Base-by-base conservation (phyloP, 2,888 invertebrate species). In the Periphyllus acericola region DNA sequence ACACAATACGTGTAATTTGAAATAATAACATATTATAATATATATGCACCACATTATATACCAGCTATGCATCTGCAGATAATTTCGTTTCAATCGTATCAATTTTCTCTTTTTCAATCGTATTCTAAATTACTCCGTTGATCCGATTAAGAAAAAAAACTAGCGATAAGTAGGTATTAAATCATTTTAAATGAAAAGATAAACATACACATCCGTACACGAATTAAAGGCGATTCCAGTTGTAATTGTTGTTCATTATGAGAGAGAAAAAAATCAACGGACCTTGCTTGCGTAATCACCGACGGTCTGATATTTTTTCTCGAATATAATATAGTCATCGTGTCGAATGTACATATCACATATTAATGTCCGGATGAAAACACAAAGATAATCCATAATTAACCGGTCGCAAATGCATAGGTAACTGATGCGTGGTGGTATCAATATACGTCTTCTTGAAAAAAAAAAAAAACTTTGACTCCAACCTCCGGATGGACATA, bases 21-120 rank as follows among this genome's bases (percentile, higher is more conserved):
- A 71, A 71, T 71, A 71, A 71, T 71, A 71, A 71, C 32, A 71
- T 25, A 21, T 66, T n/a, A n/a, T 66, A 68, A 68, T 60, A 25
- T 60, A 25, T 68, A 29, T n/a, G 29, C 17, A 68, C 29, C 3
- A 68, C 11, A 68, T 68, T 25, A 11, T 25, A 11, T 68, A 68
- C 17, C 29, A 71, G 1, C 71, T 29, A 71, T 29, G 29, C 21
- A 32, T n/a, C n/a, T n/a, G n/a, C n/a, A 29, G 25, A 68, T 68
- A 68, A 29, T 29, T 9, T 71, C 14, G 32, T 71, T 71, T 32
- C 32, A 32, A 32, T 19, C 25, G 2, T 21, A 25, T 71, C 32
- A 71, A 9, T 29, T 71, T 29, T 71, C 29, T 29, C 11, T 32
- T n/a, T n/a, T n/a, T 29, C 66, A 11, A n/a, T 32, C 71, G 4